A percentile compares a stretch with the other conserved stretches of the same genome.
Evolutionary conservation across 2,888 invertebrate genomes (phyloP).

Genomic region (Agrilus biguttatus): DNA sequence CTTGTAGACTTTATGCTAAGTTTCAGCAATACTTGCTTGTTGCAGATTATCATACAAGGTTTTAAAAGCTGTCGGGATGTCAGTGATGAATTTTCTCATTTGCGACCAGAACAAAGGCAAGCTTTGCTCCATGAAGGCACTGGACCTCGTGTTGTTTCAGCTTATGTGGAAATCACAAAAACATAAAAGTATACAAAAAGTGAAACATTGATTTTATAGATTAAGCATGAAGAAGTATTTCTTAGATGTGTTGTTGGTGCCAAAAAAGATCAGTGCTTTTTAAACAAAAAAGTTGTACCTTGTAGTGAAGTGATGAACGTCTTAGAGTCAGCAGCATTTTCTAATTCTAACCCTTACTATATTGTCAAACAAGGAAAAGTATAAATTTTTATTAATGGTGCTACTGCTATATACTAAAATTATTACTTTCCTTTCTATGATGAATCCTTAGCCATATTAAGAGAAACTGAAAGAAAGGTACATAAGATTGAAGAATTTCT

Average conservation of each 20-base stretch:
- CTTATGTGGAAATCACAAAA: slow-evolving; percentile 85
- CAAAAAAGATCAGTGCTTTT: slow-evolving; percentile 98
- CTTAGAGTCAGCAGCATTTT: slow-evolving; percentile 96
- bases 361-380: slow-evolving; percentile 99
- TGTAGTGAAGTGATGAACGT: slow-evolving; percentile 95
- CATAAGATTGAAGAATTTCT: slow-evolving; percentile 96
- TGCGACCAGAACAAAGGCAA: slow-evolving; percentile 90
- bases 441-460: slow-evolving; percentile 87
- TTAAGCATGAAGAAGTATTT: slow-evolving; percentile 95
- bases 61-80: no score
- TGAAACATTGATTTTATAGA: slow-evolving; percentile 40
- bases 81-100: slow-evolving; percentile 96
- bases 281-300: slow-evolving; percentile 97
- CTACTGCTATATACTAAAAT: background rate
- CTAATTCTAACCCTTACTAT: slow-evolving; percentile 98
- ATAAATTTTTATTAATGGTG: background rate
- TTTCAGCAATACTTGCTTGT: no score
- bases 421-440: slow-evolving; percentile 39
- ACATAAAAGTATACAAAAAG: background rate
- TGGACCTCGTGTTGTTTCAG: slow-evolving; percentile 89
- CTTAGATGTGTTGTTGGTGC: slow-evolving; percentile 92
- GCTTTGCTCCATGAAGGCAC: slow-evolving; percentile 95
- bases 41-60: no score
- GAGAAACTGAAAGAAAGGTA: slow-evolving; percentile 74
- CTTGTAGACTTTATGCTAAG: no score